These are phyloP conservation scores for Metopolophium dirhodum DNA, from an alignment of 1,140 invertebrate species.

Conservation along the genomic window DNA sequence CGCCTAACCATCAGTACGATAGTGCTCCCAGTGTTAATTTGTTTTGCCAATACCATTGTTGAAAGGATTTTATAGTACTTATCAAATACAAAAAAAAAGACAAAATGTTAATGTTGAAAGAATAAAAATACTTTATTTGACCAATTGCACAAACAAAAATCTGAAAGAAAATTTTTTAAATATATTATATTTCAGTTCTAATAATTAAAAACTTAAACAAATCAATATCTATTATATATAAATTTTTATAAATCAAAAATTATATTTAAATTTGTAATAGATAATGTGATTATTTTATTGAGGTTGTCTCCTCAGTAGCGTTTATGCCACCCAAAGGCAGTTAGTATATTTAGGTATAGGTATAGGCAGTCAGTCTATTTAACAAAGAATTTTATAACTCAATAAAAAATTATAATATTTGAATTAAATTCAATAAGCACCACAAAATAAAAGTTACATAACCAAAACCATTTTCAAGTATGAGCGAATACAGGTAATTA, in stretches of 20 bases:
- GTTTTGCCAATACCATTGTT: neutral
- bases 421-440: neutral
- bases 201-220: neutral
- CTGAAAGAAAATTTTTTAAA: conserved; percentile 40
- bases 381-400: no score
- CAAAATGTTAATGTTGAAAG: conserved; percentile 10
- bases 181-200: neutral
- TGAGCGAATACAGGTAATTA: no score
- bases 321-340: conserved; percentile 47
- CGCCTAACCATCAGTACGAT: no score
- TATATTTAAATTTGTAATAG: neutral
- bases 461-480: neutral
- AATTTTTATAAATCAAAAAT: neutral
- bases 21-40: no score
- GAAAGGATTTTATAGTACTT: neutral
- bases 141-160: conserved; percentile 35
- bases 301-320: conserved; percentile 66
- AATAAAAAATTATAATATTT: no score
- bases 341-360: no score
- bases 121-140: conserved; percentile 55
- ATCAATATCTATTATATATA: neutral
- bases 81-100: neutral
- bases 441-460: neutral
- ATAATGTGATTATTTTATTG: conserved; percentile 64
- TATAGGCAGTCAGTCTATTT: neutral